phyloP scores from a whole-genome alignment of 2,113 vertebrate species.

The Acrocephalus arundinaceus region DNA sequence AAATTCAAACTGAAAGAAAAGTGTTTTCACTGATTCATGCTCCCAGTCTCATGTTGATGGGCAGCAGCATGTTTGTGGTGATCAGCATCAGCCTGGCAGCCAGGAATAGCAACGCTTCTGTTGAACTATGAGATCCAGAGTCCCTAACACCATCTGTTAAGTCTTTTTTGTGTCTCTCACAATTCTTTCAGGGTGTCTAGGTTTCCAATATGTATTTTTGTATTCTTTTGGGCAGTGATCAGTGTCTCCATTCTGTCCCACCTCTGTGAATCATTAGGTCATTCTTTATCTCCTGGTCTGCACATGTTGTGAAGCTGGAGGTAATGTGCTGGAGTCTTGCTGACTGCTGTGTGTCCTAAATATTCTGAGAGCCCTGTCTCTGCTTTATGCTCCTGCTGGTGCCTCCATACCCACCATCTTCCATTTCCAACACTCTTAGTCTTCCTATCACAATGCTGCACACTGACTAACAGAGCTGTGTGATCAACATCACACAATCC shows the following conservation, averaged over 20 bases:
- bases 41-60: background rate
- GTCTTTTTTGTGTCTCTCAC: fast-evolving
- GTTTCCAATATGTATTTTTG: background rate
- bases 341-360: background rate
- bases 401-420: background rate
- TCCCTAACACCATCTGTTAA: fast-evolving
- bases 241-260: background rate
- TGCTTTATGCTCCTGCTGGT: background rate
- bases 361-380: background rate
- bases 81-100: background rate
- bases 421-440: background rate
- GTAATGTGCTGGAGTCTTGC: background rate
- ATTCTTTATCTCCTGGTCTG: background rate
- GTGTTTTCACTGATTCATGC: background rate
- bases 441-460: background rate
- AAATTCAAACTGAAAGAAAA: background rate
- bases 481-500: background rate
- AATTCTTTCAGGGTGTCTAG: background rate
- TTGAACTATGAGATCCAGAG: background rate
- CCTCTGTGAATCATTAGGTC: background rate
- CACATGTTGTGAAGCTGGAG: background rate
- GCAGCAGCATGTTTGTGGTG: background rate
- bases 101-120: fast-evolving
- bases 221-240: background rate
- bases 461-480: background rate